Evolutionary conservation across 2,113 vertebrate species (phyloP).

Genomic region (Cervus canadensis): DNA sequence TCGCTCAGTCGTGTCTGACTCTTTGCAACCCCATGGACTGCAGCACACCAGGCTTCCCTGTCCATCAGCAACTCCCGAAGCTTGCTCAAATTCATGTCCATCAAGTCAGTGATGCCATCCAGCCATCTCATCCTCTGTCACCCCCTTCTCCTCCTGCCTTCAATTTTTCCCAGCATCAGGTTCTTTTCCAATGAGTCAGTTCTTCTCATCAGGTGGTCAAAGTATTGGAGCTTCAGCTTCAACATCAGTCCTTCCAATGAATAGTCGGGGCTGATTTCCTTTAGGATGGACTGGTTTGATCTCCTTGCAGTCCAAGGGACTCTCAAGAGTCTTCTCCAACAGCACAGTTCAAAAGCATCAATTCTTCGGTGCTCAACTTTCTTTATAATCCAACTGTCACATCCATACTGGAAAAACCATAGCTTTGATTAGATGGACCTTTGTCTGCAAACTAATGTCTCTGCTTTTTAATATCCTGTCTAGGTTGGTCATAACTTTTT

Average conservation of each 20-base stretch:
- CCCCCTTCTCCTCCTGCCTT: background rate
- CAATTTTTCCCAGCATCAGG: background rate
- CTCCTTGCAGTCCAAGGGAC: background rate
- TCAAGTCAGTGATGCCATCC: background rate
- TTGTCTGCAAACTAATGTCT: background rate
- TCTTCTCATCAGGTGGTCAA: background rate
- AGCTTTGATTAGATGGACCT: background rate
- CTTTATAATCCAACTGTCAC: background rate
- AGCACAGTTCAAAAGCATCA: background rate
- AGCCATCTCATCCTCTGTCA: background rate
- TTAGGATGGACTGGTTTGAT: background rate
- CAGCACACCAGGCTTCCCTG: background rate
- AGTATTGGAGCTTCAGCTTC: background rate
- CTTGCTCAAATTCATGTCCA: background rate
- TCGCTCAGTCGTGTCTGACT: fast-evolving
- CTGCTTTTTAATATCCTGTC: background rate
- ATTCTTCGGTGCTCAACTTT: background rate
- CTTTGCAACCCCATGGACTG: background rate
- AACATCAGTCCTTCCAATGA: background rate
- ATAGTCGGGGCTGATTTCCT: background rate
- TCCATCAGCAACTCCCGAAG: background rate
- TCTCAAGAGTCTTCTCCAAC: background rate
- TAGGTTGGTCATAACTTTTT: background rate
- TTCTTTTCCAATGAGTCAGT: background rate
- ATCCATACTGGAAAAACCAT: background rate